A percentile compares a stretch with the other conserved stretches of the same genome.
These are phyloP conservation scores for Ganaspis sp. DNA, from an alignment of 1,140 invertebrate species.

Conservation along the genomic window DNA sequence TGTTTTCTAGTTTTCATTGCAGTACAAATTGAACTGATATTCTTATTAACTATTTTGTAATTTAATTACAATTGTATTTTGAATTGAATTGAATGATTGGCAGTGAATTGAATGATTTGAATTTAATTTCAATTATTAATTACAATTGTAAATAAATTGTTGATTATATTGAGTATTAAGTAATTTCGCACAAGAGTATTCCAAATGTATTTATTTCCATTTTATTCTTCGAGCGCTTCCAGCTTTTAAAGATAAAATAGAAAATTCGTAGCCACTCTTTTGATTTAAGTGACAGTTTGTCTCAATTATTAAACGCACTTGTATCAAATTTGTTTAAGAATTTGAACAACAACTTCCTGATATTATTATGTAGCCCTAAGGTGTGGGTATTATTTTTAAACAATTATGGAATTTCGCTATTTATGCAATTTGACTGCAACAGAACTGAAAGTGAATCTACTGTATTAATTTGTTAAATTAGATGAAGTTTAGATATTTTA, in stretches of 20 bases:
- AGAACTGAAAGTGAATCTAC: background rate
- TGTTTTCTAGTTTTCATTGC: background rate
- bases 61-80: no score
- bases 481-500: conserved; percentile 9
- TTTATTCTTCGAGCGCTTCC: conserved; percentile 3
- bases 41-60: background rate
- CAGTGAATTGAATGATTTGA: no score
- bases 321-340: background rate
- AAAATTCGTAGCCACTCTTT: background rate
- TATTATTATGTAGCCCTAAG: conserved; percentile 3
- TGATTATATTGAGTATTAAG: conserved; percentile 5
- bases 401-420: background rate
- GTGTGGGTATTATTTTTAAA: conserved; percentile 15
- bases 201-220: background rate
- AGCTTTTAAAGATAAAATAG: background rate
- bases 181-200: conserved; percentile 17
- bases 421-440: background rate
- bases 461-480: conserved; percentile 3
- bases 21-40: background rate
- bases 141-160: no score
- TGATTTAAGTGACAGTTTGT: background rate
- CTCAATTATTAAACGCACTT: background rate
- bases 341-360: background rate
- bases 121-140: no score
- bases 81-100: no score